Evolutionary conservation across 2,113 vertebrate species (phyloP), one percentile per base, ranked within the genome.

Genomic region (Nothocercus nigrocapillus): DNA sequence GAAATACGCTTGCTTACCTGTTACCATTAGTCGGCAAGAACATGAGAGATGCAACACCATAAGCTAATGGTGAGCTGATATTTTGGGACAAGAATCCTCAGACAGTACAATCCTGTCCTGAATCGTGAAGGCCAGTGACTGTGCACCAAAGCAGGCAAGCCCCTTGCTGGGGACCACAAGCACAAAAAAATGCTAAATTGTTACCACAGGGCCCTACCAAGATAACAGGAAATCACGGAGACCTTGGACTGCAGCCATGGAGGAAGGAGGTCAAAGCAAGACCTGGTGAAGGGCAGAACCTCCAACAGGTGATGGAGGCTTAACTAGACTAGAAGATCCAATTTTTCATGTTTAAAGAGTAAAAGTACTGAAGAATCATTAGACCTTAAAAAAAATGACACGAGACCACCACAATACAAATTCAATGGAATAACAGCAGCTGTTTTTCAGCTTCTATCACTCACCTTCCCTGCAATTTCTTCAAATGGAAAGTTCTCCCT

Each of bases 191-290:
- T 20, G 28, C 54, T 66, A 84, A 81, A 92, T 49, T 90, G 56
- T 92, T 81, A 76, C 87, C 86, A 92, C 4, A 1, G 44, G 53
- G 38, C 82, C 62, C 88, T 90, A 89, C 42, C 81, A 66, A 93
- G 58, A 94, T 82, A 93, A 92, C 47, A 73, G 94, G 94, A 92
- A 92, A 95, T 84, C 93, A 76, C 74, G 84, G 69, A 95, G 77
- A 79, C 83, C 81, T 79, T 94, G 93, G 89, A 93, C 21, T 20
- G 77, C 56, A 92, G 95, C 92, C 92, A 86, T 11, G 28, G 66
- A 53, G 78, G 51, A 49, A 59, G 32, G 51, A 88, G 92, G 94
- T 63, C 90, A 93, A 90, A 90, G 58, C 34, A 86, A 84, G 66
- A 72, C 2, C 1, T 30, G 10, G 44, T 68, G 13, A 94, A 82